Evolutionary conservation across 2,797 vertebrate genomes (phyloP), one percentile per base, ranked within the genome.

Genomic region (Champsocephalus esox): DNA sequence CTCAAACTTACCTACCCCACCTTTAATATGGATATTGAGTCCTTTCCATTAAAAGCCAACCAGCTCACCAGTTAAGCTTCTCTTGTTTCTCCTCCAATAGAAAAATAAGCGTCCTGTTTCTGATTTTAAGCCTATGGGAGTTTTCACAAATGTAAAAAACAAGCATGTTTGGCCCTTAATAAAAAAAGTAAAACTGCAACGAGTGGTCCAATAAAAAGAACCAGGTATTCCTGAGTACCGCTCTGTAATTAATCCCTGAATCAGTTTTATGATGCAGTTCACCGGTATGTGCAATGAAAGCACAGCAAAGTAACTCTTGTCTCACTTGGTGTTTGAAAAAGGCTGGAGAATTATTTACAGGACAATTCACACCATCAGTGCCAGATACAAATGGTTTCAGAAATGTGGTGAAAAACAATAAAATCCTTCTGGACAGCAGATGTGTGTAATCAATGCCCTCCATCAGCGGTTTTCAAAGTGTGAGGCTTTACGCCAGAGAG

Each of bases 231-330:
- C 85, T 83, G 74, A 57, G 64, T 80, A 83, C 78, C 60, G 81
- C 91, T 90, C 80, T 86, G 64, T 90, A 91, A 92, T 93, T 89
- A 89, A 92, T 93, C 70, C 86, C 41, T 88, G 87, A 85, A 91
- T 92, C 63, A 71, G 77, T 88, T 93, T 93, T 92, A 91, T 83
- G 81, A 82, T 67, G 85, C 81, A 73, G 83, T 84, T 82, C 82
- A 83, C 75, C 48, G 73, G 77, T 78, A 84, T 87, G 82, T 73
- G 68, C 61, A 77, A 76, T 82, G 69, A 85, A 85, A 75, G 50
- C 62, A 50, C 58, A 58, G 73, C 51, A 68, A 51, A 78, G 76
- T 68, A 87, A 81, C 66, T 82, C 69, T 88, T 73, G 57, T 80
- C 67, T 70, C 19, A 64, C 43, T 38, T 77, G 66, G 32, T 68